phyloP scores from a whole-genome alignment of 2,113 vertebrate genomes.

The Haemorhous mexicanus region DNA sequence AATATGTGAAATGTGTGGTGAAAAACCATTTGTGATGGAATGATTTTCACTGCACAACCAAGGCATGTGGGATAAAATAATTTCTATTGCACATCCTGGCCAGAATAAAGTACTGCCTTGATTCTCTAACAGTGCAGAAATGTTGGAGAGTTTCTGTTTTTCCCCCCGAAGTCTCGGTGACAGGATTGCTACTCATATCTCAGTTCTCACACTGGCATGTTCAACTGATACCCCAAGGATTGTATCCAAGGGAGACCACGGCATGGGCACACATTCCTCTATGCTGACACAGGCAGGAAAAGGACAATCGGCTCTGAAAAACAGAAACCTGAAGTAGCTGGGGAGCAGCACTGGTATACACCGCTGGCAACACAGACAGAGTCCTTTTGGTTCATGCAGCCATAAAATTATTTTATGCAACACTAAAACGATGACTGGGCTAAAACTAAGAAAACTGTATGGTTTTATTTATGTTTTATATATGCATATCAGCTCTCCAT shows the following conservation, averaged over 20 bases:
- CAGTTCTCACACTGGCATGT: background rate
- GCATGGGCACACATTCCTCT: background rate
- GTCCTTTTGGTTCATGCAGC: background rate
- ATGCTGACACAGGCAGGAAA: background rate
- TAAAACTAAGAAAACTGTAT: background rate
- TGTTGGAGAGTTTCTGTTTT: background rate
- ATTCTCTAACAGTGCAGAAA: background rate
- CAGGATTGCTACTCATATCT: background rate
- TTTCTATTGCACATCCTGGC: background rate
- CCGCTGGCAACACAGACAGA: background rate
- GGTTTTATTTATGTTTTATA: background rate
- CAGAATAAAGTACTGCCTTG: background rate
- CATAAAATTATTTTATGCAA: background rate
- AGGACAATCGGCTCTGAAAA: background rate
- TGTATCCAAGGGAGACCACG: background rate
- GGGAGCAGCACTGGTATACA: background rate
- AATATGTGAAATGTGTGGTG: background rate
- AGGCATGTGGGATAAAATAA: background rate
- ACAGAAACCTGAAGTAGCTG: background rate
- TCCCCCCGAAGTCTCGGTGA: background rate
- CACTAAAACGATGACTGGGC: background rate
- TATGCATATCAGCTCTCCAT: background rate
- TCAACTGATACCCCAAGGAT: background rate
- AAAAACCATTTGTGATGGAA: background rate
- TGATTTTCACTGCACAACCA: background rate